Evolutionary conservation across 2,797 vertebrate species (phyloP), one percentile per base, ranked within the genome.

Genomic region (Halcyon badia): DNA sequence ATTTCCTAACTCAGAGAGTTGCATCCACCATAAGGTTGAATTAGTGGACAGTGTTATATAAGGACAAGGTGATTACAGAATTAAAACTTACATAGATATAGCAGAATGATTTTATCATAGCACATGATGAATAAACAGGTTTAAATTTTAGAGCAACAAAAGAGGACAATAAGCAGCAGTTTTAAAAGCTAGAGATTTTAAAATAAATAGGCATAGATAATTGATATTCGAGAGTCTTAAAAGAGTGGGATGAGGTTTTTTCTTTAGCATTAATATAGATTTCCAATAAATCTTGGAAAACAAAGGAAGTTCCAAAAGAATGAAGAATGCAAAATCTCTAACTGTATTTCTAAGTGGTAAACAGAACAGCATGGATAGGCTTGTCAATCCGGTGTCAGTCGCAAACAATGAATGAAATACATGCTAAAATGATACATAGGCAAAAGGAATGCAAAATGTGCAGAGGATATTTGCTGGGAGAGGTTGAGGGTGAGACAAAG

Each of bases 201-300:
- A 92, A 96, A 93, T 88, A 95, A 93, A 93, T 80, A 73, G 37
- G 15, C 57, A 49, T 9, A 71, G 68, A 56, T 64, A 95, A 81
- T 41, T 90, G 44, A 78, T 76, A 86, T 41, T 83, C n/a, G 33
- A 70, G 86, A 83, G 42, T 44, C 39, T 91, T 65, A 62, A 58
- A 94, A 86, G 76, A 69, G 17, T 42, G 49, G 33, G 65, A 78
- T 85, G 46, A 72, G 56, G 22, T 37, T 89, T 80, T 88, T 58
- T 22, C 62, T 91, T 91, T 85, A 72, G 62, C 72, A 60, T 51
- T 9, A 88, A 60, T 88, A 91, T 64, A 89, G 89, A 91, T 93
- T 96, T 96, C 60, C 85, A 94, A 87, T 91, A 87, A 91, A 72
- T 79, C 87, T 79, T 60, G 41, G 66, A 70, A 96, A 92, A 94